Percentiles rank a stretch among this genome's conserved stretches.
These are phyloP conservation scores for Cebidichthys violaceus DNA, from an alignment of 2,113 vertebrate genomes.

Conservation along the genomic window DNA sequence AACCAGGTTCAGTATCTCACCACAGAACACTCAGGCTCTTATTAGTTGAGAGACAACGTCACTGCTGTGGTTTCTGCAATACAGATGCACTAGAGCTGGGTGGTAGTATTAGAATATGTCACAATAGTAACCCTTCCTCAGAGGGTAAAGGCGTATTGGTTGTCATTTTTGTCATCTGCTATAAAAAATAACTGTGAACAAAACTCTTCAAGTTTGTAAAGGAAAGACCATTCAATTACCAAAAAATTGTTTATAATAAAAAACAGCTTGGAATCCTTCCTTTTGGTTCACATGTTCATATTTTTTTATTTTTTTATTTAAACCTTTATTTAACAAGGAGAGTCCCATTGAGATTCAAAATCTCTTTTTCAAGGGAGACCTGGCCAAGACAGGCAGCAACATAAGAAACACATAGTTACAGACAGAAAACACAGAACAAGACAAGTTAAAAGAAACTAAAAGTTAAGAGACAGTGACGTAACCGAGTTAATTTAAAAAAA, in stretches of 20 bases:
- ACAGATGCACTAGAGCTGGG: not conserved
- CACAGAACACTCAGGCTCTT: conserved; percentile 38
- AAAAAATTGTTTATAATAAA: not conserved
- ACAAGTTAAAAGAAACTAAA: too few relatives aligned
- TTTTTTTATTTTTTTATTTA: too few relatives aligned
- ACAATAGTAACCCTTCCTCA: not conserved
- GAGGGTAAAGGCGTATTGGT: not conserved
- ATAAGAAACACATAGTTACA: too few relatives aligned
- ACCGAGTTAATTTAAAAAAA: too few relatives aligned
- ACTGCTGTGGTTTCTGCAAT: conserved; percentile 17
- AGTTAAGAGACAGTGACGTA: too few relatives aligned
- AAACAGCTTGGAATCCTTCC: not conserved
- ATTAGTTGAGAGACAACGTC: conserved; percentile 35
- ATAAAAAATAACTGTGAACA: not conserved
- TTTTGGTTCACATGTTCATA: not conserved
- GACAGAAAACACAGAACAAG: too few relatives aligned
- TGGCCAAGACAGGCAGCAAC: too few relatives aligned
- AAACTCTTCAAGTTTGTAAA: not conserved
- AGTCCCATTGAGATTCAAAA: too few relatives aligned
- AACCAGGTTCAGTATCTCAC: conserved; percentile 58
- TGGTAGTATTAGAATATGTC: not conserved
- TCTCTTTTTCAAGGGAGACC: too few relatives aligned
- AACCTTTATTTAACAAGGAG: too few relatives aligned
- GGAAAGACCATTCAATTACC: not conserved
- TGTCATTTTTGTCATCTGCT: not conserved